Conservation (phyloP, 1,140 invertebrate genomes). For the Neodiprion fabricii region DNA sequence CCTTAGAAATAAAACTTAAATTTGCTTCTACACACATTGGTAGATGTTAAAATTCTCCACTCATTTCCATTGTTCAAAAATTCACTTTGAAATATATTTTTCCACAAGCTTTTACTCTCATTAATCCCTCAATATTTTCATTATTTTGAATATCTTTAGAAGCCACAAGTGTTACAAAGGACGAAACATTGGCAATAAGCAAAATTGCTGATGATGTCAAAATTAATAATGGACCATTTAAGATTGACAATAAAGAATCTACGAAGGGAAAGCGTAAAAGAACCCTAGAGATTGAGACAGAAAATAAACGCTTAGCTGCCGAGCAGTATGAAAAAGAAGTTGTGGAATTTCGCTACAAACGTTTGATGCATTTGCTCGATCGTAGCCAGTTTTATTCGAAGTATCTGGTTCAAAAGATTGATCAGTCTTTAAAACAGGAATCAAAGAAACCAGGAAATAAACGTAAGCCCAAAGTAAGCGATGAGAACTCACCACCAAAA, state of each 20-base stretch:
- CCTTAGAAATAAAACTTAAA: too few species aligned
- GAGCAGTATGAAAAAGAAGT: constrained; percentile 37
- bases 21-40: too few species aligned
- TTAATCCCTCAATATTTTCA: too few species aligned
- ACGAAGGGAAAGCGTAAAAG: not conserved
- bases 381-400: constrained; percentile 57
- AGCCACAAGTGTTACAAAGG: not conserved
- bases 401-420: constrained; percentile 51
- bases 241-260: not conserved
- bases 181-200: not conserved
- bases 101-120: too few species aligned
- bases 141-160: not conserved
- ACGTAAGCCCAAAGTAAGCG: constrained; percentile 10
- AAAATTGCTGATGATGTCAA: not conserved
- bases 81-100: too few species aligned
- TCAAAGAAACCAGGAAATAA: constrained; percentile 17
- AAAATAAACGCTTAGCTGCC: constrained; percentile 25
- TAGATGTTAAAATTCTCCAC: too few species aligned
- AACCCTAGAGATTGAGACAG: not conserved
- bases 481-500: constrained; percentile 32
- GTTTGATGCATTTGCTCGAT: constrained; percentile 53
- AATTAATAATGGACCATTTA: not conserved
- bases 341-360: constrained; percentile 47
- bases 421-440: constrained; percentile 16
- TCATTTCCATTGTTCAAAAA: too few species aligned